phyloP scores from a whole-genome alignment of 2,888 invertebrate genomes.

The Micropterix aruncella region DNA sequence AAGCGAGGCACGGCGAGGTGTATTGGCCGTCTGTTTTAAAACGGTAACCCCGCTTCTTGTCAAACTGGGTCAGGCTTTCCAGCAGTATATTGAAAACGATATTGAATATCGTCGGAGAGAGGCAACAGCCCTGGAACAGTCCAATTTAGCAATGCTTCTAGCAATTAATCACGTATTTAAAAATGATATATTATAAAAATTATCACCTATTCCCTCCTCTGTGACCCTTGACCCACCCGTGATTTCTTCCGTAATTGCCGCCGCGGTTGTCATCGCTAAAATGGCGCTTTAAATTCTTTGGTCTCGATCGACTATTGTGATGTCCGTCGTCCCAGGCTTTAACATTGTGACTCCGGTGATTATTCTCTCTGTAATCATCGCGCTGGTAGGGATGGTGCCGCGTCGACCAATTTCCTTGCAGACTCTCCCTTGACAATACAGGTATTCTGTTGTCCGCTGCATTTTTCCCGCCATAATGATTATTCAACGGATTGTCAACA shows the following conservation, averaged over 20 bases:
- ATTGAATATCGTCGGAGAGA: too few species aligned
- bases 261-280: background rate
- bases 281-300: too few species aligned
- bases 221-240: background rate
- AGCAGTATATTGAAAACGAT: too few species aligned
- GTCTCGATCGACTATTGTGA: background rate
- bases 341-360: background rate
- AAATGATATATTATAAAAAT: too few species aligned
- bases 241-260: background rate
- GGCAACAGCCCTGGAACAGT: too few species aligned
- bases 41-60: too few species aligned
- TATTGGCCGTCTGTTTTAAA: too few species aligned
- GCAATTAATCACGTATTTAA: too few species aligned
- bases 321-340: background rate
- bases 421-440: constrained; percentile 25
- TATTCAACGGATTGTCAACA: constrained; percentile 1
- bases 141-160: too few species aligned
- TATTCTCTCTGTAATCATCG: background rate
- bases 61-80: too few species aligned
- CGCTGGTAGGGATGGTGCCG: constrained; percentile 26
- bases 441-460: constrained; percentile 18
- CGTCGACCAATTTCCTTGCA: constrained; percentile 36
- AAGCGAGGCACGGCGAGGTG: too few species aligned
- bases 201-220: background rate
- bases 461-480: constrained; percentile 4